Percentiles rank a stretch among this genome's conserved stretches.
Conservation (phyloP, 2,113 vertebrate genomes). For the Anseranas semipalmata region DNA sequence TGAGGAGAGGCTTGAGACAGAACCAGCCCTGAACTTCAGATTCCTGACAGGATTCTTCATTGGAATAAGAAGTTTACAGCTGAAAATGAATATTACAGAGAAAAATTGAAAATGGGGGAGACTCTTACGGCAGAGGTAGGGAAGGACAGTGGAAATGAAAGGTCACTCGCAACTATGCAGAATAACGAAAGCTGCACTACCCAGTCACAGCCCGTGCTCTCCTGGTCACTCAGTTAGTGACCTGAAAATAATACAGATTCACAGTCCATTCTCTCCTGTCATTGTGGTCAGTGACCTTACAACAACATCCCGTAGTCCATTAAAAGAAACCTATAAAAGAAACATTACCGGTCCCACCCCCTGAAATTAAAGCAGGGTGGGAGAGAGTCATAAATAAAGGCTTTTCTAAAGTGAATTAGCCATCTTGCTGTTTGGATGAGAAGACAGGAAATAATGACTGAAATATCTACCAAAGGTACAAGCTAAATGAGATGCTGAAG, state of each 20-base stretch:
- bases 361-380: conserved; percentile 37
- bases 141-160: conserved; percentile 6
- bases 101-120: background rate
- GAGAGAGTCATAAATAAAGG: conserved; percentile 11
- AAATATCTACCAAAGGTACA: background rate
- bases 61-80: background rate
- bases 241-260: conserved; percentile 51
- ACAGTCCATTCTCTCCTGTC: background rate
- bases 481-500: background rate
- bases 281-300: conserved; percentile 35
- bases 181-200: background rate
- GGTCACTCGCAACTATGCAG: background rate
- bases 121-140: background rate
- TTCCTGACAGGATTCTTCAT: background rate
- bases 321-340: conserved; percentile 52
- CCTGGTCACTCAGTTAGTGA: background rate
- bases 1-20: background rate
- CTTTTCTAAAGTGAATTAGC: conserved; percentile 31
- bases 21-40: background rate
- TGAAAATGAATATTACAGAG: background rate
- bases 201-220: conserved; percentile 27
- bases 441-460: background rate
- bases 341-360: background rate
- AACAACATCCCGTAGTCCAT: background rate
- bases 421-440: background rate